These are phyloP conservation scores for Amblyopsis hoosieri DNA, from an alignment of 2,797 vertebrate genomes.

Conservation along the genomic window DNA sequence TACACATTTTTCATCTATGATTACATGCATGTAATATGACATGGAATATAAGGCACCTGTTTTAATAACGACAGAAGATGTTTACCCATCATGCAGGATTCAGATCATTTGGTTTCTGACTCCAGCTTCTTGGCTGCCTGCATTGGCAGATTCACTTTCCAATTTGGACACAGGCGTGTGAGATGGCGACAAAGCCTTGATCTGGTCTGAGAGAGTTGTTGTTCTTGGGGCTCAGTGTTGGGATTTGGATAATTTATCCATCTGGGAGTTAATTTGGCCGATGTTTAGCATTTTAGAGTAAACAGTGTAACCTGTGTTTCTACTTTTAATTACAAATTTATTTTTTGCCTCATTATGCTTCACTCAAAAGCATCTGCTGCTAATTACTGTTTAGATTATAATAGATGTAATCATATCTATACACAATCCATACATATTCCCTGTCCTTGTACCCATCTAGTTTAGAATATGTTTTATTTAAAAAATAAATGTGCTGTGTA, in stretches of 20 bases:
- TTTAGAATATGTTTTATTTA: constrained; percentile 2
- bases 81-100: background rate
- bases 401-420: constrained; percentile 1
- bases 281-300: constrained; percentile 40
- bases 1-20: too few relatives aligned
- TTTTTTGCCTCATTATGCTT: constrained; percentile 52
- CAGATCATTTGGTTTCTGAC: too few relatives aligned
- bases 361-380: constrained; percentile 21
- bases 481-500: constrained; percentile 18
- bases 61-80: background rate
- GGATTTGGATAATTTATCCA: constrained; percentile 59
- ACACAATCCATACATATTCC: constrained; percentile 1
- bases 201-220: constrained; percentile 30
- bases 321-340: constrained; percentile 26
- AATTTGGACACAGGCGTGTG: constrained; percentile 11
- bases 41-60: too few relatives aligned
- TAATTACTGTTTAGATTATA: constrained; percentile 34
- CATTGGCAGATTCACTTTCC: background rate
- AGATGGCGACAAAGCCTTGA: constrained; percentile 27
- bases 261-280: constrained; percentile 45
- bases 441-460: background rate
- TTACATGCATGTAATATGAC: too few relatives aligned
- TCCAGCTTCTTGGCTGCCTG: background rate
- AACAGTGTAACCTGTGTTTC: constrained; percentile 35
- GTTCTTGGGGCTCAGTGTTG: constrained; percentile 20